Evolutionary conservation across 2,797 vertebrate species (phyloP).

Genomic region (Bovichtus variegatus): DNA sequence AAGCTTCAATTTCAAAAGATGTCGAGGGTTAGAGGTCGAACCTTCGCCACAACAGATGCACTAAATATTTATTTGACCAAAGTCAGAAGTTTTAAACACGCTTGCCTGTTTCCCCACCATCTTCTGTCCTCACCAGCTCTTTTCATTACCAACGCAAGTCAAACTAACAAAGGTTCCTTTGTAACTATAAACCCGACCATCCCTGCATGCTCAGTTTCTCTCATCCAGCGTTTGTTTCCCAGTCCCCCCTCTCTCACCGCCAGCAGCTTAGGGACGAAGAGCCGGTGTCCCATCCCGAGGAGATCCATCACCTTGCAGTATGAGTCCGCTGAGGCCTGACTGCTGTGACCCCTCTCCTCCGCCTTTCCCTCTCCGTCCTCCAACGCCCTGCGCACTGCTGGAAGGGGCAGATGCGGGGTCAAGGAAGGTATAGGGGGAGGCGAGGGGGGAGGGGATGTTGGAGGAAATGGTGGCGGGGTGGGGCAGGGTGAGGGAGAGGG

Average conservation of each 20-base stretch:
- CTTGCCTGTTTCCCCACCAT: not conserved
- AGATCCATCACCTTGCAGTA: conserved; percentile 94
- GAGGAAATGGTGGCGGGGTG: conserved; percentile 71
- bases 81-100: conserved; percentile 2
- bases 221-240: conserved; percentile 15
- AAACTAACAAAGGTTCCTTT: conserved; percentile 13
- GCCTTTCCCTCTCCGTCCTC: conserved; percentile 90
- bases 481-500: conserved; percentile 84
- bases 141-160: conserved; percentile 6
- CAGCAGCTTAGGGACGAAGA: conserved; percentile 96
- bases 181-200: not conserved
- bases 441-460: conserved; percentile 74
- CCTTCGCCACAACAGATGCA: not conserved
- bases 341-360: conserved; percentile 76
- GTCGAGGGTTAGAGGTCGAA: not conserved
- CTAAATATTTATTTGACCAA: not conserved
- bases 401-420: conserved; percentile 88
- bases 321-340: conserved; percentile 89
- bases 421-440: conserved; percentile 75
- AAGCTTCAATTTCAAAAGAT: not conserved
- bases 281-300: conserved; percentile 98
- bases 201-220: conserved; percentile 4
- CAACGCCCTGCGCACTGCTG: conserved; percentile 86
- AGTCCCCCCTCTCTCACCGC: conserved; percentile 92
- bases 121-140: not conserved